These are phyloP conservation scores for Oryctolagus cuniculus DNA, from an alignment of 2,113 vertebrate species.

Conservation along the genomic window DNA sequence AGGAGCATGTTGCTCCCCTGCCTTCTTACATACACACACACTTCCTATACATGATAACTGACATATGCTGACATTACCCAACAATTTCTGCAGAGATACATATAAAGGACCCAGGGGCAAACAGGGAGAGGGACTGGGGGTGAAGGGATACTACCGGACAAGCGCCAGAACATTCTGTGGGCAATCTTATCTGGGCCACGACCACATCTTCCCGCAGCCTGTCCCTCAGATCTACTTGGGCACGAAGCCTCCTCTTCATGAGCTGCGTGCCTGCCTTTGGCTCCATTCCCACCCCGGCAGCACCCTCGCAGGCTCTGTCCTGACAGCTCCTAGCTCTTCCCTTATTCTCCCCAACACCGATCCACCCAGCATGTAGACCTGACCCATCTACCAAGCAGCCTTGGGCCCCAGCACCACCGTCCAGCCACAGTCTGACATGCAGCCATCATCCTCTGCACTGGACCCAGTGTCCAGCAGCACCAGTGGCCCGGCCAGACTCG, in stretches of 20 bases:
- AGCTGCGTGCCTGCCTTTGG: neutral
- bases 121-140: too few species aligned
- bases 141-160: neutral
- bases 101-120: neutral
- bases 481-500: neutral
- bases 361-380: neutral
- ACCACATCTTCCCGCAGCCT: neutral
- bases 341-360: neutral
- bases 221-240: neutral
- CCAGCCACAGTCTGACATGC: neutral
- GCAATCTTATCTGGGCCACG: neutral
- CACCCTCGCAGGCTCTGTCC: neutral
- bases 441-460: neutral
- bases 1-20: neutral
- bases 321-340: neutral
- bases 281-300: neutral
- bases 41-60: neutral
- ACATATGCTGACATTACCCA: neutral
- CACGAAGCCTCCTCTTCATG: neutral
- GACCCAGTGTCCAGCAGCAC: neutral
- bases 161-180: neutral
- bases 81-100: neutral
- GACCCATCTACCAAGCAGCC: accelerated
- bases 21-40: neutral
- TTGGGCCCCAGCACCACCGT: neutral